Evolutionary conservation across 2,113 vertebrate species (phyloP), one percentile per base, ranked within the genome.

Genomic region (Microcebus murinus): DNA sequence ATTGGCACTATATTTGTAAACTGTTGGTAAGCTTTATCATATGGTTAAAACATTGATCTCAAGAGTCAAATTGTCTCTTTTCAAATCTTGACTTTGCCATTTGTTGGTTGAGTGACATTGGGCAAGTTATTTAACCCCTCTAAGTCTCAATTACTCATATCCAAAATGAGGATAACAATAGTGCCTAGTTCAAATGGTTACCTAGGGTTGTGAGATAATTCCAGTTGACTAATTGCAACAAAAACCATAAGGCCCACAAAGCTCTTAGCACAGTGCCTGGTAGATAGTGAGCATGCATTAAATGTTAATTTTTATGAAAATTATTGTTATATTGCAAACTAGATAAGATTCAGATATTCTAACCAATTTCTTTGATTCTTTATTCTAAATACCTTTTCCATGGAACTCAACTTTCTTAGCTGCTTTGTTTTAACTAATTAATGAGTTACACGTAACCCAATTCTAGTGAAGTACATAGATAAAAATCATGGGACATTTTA

Each of bases 51-150:
- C 42, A 70, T 18, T 59, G 27, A 80, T 48, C 63, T 85, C n/a
- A 79, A 90, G 31, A 68, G 52, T 36, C 13, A 90, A 68, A 86
- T 63, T 79, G 1, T 65, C 15, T 80, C 23, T 95, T 29, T 83
- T 95, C 25, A 93, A 29, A 81, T 91, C 20, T 34, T 91, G 70
- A 86, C 39, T 89, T 94, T 92, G 61, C n/a, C 48, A 10, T 90
- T 87, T 94, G n/a, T n/a, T 48, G 10, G 12, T 31, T 87, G 15
- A 34, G 25, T 80, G 63, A 73, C 6, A 63, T 31, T 57, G 36
- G 8, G 4, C 8, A 80, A 91, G 29, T 65, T 42, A 92, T 81
- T 90, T 76, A 91, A 74, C 50, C 27, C 4, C 27, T 63, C 61
- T 71, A 79, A 73, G 12, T 80, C 63, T 92, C 31, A 95, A 39